Percentiles rank a stretch among this genome's conserved stretches.
Conservation (phyloP, 2,888 invertebrate genomes). For the Troides oblongomaculatus region DNA sequence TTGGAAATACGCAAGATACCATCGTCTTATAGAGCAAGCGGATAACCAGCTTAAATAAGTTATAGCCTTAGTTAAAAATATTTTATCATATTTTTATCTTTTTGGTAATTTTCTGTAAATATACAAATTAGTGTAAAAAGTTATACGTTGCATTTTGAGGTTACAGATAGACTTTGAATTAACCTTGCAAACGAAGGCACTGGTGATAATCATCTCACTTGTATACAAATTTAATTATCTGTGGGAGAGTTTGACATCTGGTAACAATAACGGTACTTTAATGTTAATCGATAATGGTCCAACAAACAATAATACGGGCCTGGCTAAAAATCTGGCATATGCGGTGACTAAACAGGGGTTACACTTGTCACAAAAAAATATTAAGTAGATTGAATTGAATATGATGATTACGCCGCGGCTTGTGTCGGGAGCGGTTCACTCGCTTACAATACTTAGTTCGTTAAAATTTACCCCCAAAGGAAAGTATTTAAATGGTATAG, state of each 20-base stretch:
- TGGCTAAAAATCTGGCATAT: constrained; percentile 59
- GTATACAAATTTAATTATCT: neutral
- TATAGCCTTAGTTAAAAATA: no score
- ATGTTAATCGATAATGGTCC: constrained; percentile 35
- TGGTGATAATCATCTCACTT: no score
- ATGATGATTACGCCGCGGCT: constrained; percentile 62
- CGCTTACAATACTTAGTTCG: constrained; percentile 62
- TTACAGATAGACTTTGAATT: no score
- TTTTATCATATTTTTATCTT: no score
- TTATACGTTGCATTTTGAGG: no score
- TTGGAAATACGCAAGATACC: no score
- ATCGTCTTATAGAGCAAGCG: no score
- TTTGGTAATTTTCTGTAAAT: no score
- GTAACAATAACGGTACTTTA: constrained; percentile 36
- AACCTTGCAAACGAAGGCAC: no score
- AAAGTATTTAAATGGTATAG: constrained; percentile 33
- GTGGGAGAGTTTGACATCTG: constrained; percentile 41
- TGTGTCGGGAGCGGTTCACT: constrained; percentile 39
- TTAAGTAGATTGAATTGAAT: constrained; percentile 69
- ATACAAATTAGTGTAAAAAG: no score
- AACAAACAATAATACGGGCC: constrained; percentile 36
- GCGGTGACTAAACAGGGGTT: constrained; percentile 51
- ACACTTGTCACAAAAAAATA: constrained; percentile 63
- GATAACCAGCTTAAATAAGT: no score
- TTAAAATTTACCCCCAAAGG: constrained; percentile 56